phyloP scores from a whole-genome alignment of 1,140 invertebrate species.

The Pogonus chalceus region DNA sequence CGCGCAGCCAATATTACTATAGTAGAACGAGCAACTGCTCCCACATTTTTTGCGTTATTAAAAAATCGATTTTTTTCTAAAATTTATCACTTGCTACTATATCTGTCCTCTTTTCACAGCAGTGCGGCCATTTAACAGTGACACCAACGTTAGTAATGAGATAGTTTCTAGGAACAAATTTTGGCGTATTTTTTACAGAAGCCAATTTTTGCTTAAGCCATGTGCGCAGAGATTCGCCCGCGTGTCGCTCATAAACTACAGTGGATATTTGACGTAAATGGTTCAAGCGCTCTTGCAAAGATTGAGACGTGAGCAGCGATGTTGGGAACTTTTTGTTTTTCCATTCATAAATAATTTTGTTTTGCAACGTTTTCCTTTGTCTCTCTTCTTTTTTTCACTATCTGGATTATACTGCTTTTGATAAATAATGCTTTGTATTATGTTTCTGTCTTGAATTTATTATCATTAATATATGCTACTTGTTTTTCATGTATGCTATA shows the following conservation, averaged over 20 bases:
- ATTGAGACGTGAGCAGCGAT: not conserved
- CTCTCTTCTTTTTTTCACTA: not conserved
- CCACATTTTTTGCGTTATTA: not conserved
- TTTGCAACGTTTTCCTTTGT: not conserved
- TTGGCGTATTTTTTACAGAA: not conserved
- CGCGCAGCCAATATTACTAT: too few species aligned
- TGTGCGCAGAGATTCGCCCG: not conserved
- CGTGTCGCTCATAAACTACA: not conserved
- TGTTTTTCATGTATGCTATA: too few species aligned
- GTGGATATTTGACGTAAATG: not conserved
- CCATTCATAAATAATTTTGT: not conserved
- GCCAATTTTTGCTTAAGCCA: not conserved
- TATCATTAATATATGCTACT: too few species aligned
- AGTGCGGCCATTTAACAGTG: too few species aligned
- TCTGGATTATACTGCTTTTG: not conserved
- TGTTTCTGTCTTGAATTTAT: too few species aligned
- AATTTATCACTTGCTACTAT: not conserved
- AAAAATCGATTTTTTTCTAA: not conserved
- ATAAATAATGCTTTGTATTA: too few species aligned
- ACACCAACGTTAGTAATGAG: not conserved
- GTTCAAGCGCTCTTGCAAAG: not conserved
- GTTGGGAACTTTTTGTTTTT: not conserved
- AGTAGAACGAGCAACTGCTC: too few species aligned
- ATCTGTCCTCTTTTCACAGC: not conserved
- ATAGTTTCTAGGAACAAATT: not conserved